Conservation (phyloP, 2,797 vertebrate genomes). For the Enteromius viviparus region DNA sequence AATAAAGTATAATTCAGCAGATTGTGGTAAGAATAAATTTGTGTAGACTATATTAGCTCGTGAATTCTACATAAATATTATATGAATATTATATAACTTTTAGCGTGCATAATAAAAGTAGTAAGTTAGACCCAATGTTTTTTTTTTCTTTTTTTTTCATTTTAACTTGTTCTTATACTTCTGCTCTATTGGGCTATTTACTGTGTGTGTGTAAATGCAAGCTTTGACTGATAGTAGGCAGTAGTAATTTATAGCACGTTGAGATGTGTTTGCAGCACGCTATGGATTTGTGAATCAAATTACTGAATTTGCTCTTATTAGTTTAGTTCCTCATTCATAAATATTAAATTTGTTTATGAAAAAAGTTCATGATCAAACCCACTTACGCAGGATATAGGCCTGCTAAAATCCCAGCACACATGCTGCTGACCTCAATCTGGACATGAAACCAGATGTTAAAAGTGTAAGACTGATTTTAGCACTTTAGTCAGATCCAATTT, state of each 20-base stretch:
- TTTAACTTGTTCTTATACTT: not conserved
- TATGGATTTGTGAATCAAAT: not conserved
- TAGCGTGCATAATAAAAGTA: not conserved
- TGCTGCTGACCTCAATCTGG: constrained; percentile 32
- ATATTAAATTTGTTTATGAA: not conserved
- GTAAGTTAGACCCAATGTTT: not conserved
- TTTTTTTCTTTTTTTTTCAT: too few relatives aligned
- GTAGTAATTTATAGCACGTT: not conserved
- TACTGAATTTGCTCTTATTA: not conserved
- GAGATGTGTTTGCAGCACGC: too few relatives aligned
- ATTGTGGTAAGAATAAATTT: not conserved
- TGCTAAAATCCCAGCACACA: constrained; percentile 16
- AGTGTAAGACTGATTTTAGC: constrained; percentile 44
- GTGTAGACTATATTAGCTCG: not conserved
- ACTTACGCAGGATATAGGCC: not conserved
- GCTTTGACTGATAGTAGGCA: not conserved
- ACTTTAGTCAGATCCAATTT: constrained; percentile 63
- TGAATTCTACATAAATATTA: not conserved
- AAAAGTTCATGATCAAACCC: not conserved
- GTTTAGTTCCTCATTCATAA: not conserved
- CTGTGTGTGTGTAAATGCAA: not conserved
- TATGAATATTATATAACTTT: not conserved
- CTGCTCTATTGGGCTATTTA: not conserved
- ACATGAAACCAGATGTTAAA: constrained; percentile 33
- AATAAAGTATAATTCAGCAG: not conserved